Evolutionary conservation across 1,140 invertebrate genomes (phyloP), one percentile per base, ranked within the genome.

Genomic region (Lordiphosa clarofinis): DNA sequence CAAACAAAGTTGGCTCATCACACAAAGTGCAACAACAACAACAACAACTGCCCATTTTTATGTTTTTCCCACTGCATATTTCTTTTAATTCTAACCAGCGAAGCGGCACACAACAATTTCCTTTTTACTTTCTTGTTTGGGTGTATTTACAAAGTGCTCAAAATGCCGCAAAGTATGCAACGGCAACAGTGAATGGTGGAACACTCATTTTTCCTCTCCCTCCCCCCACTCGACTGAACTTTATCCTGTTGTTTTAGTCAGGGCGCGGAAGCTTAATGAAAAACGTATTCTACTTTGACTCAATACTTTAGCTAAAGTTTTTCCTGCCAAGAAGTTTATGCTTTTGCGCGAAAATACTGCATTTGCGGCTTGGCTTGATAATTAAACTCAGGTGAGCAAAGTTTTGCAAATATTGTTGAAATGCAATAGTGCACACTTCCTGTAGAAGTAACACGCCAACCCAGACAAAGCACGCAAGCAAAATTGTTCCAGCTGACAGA

Each of bases 101-200:
- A 33, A 4, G 42, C 39, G 13, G 15, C 39, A 19, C 6, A 8
- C 46, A 33, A 44, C 38, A 44, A 36, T 52, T 42, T 47, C 15
- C 35, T 50, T 24, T 36, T 13, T 60, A 12, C 8, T 33, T 28
- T 31, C 11, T 42, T 43, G 24, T 63, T 15, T 37, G 9, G 47
- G 46, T 58, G 61, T 63, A 63, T 52, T 62, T 62, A 35, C 57
- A 37, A 63, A 63, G 60, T 40, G 13, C 57, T 61, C 33, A 15
- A 61, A 61, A 63, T 63, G 57, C 57, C 43, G 24, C 43, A 46
- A 31, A 46, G 21, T 46, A 46, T 46, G 43, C 24, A 46, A 46
- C 13, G 21, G 43, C 4, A 38, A 61, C 60, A 52, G 39, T 48
- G 38, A 55, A 56, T 21, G 44, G 56, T 61, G 39, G 59, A 36